Evolutionary conservation across 2,888 invertebrate genomes (phyloP).

Genomic region (Mactromeris polynyma): DNA sequence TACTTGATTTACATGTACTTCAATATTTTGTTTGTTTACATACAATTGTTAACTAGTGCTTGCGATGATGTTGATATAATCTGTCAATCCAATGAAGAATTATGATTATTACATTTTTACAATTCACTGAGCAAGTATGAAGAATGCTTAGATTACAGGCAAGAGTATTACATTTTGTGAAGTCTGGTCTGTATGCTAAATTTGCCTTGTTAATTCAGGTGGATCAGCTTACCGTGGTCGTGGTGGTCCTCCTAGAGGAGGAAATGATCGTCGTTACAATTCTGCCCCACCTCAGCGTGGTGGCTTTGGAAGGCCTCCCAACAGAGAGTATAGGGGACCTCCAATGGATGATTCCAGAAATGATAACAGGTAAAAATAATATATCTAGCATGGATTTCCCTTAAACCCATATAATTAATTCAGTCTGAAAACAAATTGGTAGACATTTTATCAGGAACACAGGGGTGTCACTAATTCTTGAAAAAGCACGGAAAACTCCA

Average conservation of each 20-base stretch:
- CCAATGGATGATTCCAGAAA: slow-evolving; percentile 27
- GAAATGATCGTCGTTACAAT: slow-evolving; percentile 72
- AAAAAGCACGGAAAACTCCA: too few species aligned
- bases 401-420: too few species aligned
- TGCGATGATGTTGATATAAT: background rate
- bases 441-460: too few species aligned
- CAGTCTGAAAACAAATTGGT: too few species aligned
- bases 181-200: too few species aligned
- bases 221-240: slow-evolving; percentile 54
- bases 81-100: background rate
- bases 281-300: slow-evolving; percentile 75
- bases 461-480: too few species aligned
- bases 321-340: slow-evolving; percentile 62
- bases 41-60: background rate
- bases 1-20: background rate
- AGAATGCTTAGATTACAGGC: background rate
- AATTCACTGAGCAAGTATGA: background rate
- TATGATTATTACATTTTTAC: background rate
- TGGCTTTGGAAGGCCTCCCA: slow-evolving; percentile 68
- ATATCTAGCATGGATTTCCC: too few species aligned
- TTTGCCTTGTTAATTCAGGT: background rate
- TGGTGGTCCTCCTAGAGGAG: slow-evolving; percentile 58
- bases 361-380: slow-evolving; percentile 37
- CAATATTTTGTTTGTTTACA: background rate
- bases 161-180: too few species aligned